Evolutionary conservation across 2,888 invertebrate genomes (phyloP).

Genomic region (Yponomeuta malinellus): DNA sequence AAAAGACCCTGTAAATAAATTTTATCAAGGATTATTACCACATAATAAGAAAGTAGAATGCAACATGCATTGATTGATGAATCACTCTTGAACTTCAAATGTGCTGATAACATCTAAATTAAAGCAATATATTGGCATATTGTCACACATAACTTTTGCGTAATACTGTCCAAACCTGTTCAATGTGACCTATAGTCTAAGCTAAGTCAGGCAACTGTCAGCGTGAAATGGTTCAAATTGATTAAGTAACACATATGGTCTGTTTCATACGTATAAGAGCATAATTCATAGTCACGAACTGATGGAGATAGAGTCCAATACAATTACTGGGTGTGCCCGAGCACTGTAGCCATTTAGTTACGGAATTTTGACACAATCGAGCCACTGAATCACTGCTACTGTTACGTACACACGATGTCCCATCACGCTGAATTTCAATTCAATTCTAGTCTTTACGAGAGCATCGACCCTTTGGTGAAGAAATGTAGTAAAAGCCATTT

Average conservation of each 20-base stretch:
- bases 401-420: no score
- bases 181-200: background rate
- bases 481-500: no score
- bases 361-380: background rate
- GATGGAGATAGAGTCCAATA: background rate
- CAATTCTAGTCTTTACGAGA: no score
- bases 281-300: constrained; percentile 1
- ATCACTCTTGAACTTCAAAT: background rate
- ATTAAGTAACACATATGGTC: background rate
- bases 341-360: background rate
- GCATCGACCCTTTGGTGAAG: no score
- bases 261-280: background rate
- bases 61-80: background rate
- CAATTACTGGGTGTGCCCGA: background rate
- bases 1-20: no score
- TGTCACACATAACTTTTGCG: background rate
- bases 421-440: no score
- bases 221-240: background rate
- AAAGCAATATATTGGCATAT: background rate
- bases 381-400: background rate
- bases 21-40: no score
- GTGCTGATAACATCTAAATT: background rate
- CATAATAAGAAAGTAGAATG: background rate
- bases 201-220: background rate
- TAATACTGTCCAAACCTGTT: background rate